phyloP scores from a whole-genome alignment of 2,888 invertebrate genomes.

The Neria commutata region DNA sequence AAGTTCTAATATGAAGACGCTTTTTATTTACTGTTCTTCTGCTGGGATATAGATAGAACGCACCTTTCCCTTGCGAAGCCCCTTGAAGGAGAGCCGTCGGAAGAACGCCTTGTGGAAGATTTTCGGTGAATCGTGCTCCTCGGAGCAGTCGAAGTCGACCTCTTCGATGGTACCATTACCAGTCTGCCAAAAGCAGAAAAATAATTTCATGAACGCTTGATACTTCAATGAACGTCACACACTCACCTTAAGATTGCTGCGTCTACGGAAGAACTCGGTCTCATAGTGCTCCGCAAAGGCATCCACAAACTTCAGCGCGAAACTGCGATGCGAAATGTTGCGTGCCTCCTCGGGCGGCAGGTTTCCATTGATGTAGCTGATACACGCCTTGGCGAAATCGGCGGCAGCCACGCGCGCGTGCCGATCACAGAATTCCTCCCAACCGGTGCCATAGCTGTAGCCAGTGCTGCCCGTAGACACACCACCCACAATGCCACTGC shows the following conservation, averaged over 20 bases:
- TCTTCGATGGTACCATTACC: conserved; percentile 63
- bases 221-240: background rate
- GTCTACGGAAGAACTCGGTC: conserved; percentile 71
- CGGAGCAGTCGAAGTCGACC: conserved; percentile 76
- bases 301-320: conserved; percentile 82
- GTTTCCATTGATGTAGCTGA: conserved; percentile 76
- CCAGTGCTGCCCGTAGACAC: conserved; percentile 49
- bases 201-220: background rate
- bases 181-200: conserved; percentile 37
- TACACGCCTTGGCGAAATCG: conserved; percentile 87
- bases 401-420: conserved; percentile 84
- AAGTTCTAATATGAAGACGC: conserved; percentile 56
- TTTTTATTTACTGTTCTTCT: conserved; percentile 32
- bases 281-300: conserved; percentile 86
- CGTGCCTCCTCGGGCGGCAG: conserved; percentile 71
- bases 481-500: conserved; percentile 34
- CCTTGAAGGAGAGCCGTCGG: conserved; percentile 86
- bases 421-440: conserved; percentile 86
- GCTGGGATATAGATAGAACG: conserved; percentile 36
- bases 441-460: conserved; percentile 72
- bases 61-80: conserved; percentile 80
- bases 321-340: conserved; percentile 76
- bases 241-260: conserved; percentile 63
- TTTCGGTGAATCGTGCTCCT: conserved; percentile 81
- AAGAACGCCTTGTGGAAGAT: conserved; percentile 83